Conservation (phyloP, 2,113 vertebrate species). For the Struthio camelus region DNA sequence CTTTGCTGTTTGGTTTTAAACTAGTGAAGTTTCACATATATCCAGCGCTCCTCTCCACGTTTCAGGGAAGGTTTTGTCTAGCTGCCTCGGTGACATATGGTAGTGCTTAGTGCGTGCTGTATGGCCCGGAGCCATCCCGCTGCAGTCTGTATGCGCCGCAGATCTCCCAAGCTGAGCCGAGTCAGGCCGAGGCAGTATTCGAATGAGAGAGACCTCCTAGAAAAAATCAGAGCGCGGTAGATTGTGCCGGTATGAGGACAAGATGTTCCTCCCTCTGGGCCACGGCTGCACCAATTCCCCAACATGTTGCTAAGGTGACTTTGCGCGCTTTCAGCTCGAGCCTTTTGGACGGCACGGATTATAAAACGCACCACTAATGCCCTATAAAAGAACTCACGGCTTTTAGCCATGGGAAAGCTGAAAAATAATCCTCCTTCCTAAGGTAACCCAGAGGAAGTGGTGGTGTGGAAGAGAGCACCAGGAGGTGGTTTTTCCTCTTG, state of each 20-base stretch:
- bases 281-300: neutral
- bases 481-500: neutral
- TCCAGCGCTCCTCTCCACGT: neutral
- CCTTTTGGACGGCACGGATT: neutral
- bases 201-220: conserved; percentile 27
- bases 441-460: conserved; percentile 48
- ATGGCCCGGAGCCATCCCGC: conserved; percentile 67
- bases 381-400: neutral
- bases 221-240: neutral
- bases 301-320: neutral
- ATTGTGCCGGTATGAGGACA: neutral
- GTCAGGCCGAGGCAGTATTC: neutral
- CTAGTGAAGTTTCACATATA: neutral
- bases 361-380: neutral
- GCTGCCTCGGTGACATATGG: conserved; percentile 68
- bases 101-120: conserved; percentile 63
- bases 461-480: neutral
- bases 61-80: conserved; percentile 54
- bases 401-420: conserved; percentile 35
- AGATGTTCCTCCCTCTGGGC: conserved; percentile 25
- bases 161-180: conserved; percentile 61
- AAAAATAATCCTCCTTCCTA: conserved; percentile 10
- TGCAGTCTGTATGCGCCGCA: conserved; percentile 63
- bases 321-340: neutral
- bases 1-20: conserved; percentile 49